These are phyloP conservation scores for Clarias batrachus DNA, from an alignment of 2,113 vertebrate species.

Conservation along the genomic window DNA sequence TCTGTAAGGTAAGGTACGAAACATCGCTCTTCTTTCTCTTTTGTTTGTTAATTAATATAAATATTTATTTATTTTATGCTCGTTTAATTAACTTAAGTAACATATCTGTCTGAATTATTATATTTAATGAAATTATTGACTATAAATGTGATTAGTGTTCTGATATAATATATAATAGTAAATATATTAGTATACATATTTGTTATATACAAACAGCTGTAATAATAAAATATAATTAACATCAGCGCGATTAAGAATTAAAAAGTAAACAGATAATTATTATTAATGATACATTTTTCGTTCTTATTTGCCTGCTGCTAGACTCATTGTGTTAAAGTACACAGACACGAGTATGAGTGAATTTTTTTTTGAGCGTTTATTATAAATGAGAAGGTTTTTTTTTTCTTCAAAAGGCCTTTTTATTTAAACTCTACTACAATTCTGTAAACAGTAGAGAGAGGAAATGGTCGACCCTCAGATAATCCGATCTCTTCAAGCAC, in stretches of 20 bases:
- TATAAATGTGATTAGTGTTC: not conserved
- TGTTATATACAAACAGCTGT: not conserved
- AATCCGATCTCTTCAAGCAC: too few relatives aligned
- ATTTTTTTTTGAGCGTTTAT: too few relatives aligned
- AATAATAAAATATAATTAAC: not conserved
- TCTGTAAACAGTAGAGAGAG: too few relatives aligned
- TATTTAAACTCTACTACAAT: too few relatives aligned
- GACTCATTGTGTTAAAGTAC: not conserved
- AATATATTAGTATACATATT: too few relatives aligned
- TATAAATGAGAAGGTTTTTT: too few relatives aligned
- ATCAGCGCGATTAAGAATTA: not conserved
- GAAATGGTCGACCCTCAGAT: too few relatives aligned
- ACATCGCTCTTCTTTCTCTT: not conserved
- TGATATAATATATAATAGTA: not conserved
- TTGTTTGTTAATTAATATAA: not conserved
- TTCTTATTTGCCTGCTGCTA: not conserved
- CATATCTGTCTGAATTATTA: not conserved
- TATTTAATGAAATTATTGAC: not conserved
- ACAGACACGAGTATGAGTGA: too few relatives aligned
- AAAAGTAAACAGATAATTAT: too few relatives aligned
- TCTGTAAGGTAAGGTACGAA: constrained; percentile 16
- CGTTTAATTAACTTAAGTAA: not conserved
- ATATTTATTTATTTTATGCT: not conserved
- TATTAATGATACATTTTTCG: not conserved
- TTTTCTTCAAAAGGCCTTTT: too few relatives aligned